Conservation (phyloP, 2,113 vertebrate species). For the Quiscalus mexicanus region DNA sequence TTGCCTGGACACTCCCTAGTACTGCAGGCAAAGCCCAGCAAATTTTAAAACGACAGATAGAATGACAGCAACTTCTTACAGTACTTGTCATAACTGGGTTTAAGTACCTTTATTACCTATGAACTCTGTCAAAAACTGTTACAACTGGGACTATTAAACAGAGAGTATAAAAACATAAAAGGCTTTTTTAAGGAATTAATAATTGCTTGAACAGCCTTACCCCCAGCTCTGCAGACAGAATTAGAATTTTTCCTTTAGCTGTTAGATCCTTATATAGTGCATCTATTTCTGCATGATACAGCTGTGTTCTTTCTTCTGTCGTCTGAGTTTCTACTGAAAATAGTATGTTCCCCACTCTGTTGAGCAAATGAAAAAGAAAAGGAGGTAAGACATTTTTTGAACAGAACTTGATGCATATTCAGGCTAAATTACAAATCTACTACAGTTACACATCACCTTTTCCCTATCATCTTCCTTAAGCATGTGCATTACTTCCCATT, state of each 20-base stretch:
- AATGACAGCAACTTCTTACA: background rate
- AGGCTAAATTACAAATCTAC: background rate
- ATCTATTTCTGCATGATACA: slow-evolving; percentile 97
- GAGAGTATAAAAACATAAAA: background rate
- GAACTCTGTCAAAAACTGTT: background rate
- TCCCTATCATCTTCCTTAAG: background rate
- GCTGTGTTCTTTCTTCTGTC: slow-evolving; percentile 93
- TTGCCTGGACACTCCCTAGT: background rate
- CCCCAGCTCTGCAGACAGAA: slow-evolving; percentile 92
- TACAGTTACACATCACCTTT: background rate
- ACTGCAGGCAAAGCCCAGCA: background rate
- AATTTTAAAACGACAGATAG: background rate
- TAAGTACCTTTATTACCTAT: background rate
- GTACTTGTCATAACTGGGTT: background rate
- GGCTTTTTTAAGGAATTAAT: background rate
- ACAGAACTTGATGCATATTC: background rate
- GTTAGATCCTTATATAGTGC: slow-evolving; percentile 96
- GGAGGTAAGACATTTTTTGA: background rate
- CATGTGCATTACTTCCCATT: background rate
- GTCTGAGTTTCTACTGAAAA: slow-evolving; percentile 98
- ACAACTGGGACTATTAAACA: background rate
- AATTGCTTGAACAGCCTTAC: slow-evolving; percentile 67
- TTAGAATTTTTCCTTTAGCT: slow-evolving; percentile 90
- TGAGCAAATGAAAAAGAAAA: background rate
- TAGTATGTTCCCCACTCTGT: slow-evolving; percentile 93